phyloP scores from a whole-genome alignment of 2,113 vertebrate genomes.

The Synchiropus splendidus region DNA sequence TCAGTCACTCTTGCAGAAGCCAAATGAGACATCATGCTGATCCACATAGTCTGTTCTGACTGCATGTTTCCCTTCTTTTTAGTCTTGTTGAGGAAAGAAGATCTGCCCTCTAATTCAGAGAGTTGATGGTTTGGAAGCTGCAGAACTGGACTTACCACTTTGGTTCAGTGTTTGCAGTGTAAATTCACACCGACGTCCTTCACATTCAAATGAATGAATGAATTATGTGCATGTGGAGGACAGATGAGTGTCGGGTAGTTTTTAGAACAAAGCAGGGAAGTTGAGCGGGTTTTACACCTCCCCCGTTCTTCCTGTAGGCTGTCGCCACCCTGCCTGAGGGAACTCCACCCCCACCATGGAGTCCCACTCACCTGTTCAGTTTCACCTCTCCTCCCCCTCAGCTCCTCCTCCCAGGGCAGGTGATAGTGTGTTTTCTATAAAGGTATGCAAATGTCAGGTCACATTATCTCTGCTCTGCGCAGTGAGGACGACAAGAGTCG shows the following conservation, averaged over 20 bases:
- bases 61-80: too few species aligned
- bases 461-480: constrained; percentile 45
- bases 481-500: constrained; percentile 37
- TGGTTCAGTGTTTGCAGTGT: constrained; percentile 25
- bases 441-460: constrained; percentile 31
- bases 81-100: too few species aligned
- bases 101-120: too few species aligned
- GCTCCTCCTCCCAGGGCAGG: constrained; percentile 45
- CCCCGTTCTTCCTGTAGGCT: not conserved
- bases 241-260: constrained; percentile 1
- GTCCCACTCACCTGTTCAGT: constrained; percentile 31
- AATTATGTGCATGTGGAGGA: too few species aligned
- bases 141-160: constrained; percentile 40
- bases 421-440: constrained; percentile 48
- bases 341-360: not conserved
- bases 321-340: too few species aligned
- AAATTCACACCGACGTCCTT: constrained; percentile 8
- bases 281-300: constrained; percentile 19
- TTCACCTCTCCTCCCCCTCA: constrained; percentile 3
- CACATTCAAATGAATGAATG: too few species aligned
- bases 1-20: too few species aligned
- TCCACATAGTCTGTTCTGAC: too few species aligned
- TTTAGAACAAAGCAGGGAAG: constrained; percentile 29
- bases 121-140: not conserved
- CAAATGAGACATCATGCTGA: too few species aligned